phyloP scores from a whole-genome alignment of 1,140 invertebrate genomes.

The Patella vulgata region DNA sequence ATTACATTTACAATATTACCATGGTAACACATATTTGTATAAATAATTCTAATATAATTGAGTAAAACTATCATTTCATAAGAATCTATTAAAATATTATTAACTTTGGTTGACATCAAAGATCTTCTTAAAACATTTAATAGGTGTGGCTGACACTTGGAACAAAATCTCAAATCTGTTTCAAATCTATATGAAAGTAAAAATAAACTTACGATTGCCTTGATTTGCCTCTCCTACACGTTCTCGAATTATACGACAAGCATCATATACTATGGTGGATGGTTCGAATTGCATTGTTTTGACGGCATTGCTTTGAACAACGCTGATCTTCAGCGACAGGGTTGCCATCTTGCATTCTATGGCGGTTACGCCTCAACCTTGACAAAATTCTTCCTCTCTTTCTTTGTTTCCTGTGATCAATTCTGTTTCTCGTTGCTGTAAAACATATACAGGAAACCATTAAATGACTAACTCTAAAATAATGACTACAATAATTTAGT shows the following conservation, averaged over 20 bases:
- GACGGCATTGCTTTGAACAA: slow-evolving; percentile 90
- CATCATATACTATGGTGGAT: slow-evolving; percentile 92
- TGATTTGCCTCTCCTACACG: slow-evolving; percentile 86
- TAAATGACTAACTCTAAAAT: slow-evolving; percentile 10
- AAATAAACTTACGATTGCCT: slow-evolving; percentile 67
- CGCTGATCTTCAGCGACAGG: slow-evolving; percentile 92
- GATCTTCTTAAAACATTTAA: no score
- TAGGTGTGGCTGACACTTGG: no score
- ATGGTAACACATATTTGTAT: no score
- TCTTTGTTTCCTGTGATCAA: not conserved
- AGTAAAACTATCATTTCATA: no score
- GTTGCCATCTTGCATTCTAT: slow-evolving; percentile 57
- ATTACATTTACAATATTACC: no score
- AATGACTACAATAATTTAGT: no score
- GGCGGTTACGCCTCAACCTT: not conserved
- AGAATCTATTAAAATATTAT: no score
- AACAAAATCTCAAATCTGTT: no score
- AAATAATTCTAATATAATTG: no score
- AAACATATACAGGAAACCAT: slow-evolving; percentile 18
- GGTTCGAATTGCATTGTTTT: slow-evolving; percentile 99
- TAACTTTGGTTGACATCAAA: no score
- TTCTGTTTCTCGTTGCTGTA: slow-evolving; percentile 6
- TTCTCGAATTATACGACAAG: slow-evolving; percentile 93
- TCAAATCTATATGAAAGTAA: no score
- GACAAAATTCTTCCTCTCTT: not conserved